Base-by-base conservation (phyloP, 2,113 vertebrate genomes). In the Osmerus eperlanus region DNA sequence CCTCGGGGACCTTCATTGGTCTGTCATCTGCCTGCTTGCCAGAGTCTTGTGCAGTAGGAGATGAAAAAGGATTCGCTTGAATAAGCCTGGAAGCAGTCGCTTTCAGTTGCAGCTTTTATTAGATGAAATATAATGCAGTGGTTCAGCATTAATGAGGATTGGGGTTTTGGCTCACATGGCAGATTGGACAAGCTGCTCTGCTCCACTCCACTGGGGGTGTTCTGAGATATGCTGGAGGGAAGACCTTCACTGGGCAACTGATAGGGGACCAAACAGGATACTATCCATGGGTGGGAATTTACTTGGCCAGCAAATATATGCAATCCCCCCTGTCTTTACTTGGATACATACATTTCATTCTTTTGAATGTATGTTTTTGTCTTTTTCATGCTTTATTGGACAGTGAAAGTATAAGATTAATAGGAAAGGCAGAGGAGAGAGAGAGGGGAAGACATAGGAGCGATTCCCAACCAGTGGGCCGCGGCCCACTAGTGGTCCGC, bases 91-190 rank as follows among this genome's bases (percentile, higher is more conserved):
- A 36, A 47, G 72, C 74, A 73, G 74, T 73, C 80, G 68, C 56
- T 79, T 86, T 77, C 81, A 74, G 80, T 74, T 47, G 41, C 41
- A 47, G 41, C 6, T 47, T 47, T 47, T 12, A 47, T 47, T 9
- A 47, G 41, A 47, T 25, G 72, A 82, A 69, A 63, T 56, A 28
- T 58, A 71, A 64, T 15, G 11, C 68, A 71, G 65, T 72, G 56
- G 77, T 67, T 62, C 16, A 15, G 54, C 9, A n/a, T 59, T 72
- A 47, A 52, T 21, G 25, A 65, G 62, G n/a, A 65, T 7, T 6
- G 2, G 29, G 4, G 18, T n/a, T 51, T 29, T 19, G 59, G 6
- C 32, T 29, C 32, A 52, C 52, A 47, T 71, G 73, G 67, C 75
- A 76, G 64, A 5, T 71, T 75, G 80, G 60, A 63, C 16, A 68